These are phyloP conservation scores for Ptychobarbus kaznakovi DNA, from an alignment of 2,797 vertebrate genomes.

Conservation along the genomic window DNA sequence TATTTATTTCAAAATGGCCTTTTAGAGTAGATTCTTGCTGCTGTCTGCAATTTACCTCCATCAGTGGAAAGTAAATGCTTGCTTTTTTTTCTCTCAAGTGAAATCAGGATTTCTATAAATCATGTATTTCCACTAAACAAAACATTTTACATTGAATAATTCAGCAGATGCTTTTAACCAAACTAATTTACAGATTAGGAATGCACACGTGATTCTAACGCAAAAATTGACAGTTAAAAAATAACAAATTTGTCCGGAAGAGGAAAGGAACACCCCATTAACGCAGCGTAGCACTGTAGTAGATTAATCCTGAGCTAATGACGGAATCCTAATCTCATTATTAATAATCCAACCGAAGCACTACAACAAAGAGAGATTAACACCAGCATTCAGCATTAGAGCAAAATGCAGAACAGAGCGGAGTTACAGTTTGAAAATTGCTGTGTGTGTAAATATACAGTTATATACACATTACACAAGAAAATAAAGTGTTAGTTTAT, in stretches of 20 bases:
- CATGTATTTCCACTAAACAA: conserved; percentile 4
- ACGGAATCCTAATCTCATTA: conserved; percentile 47
- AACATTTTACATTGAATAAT: neutral
- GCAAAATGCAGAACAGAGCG: neutral
- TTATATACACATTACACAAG: neutral
- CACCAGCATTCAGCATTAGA: conserved; percentile 21
- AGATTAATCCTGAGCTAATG: conserved; percentile 34
- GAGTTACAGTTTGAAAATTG: neutral
- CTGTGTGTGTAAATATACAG: neutral
- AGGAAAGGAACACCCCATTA: neutral
- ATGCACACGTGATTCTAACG: neutral
- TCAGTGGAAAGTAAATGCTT: conserved; percentile 15
- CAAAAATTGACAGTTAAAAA: neutral
- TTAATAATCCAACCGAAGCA: conserved; percentile 36
- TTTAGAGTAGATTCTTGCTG: neutral
- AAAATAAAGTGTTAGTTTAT: neutral
- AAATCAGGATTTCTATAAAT: neutral
- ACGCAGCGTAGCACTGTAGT: neutral
- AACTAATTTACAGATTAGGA: neutral
- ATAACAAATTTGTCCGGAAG: neutral
- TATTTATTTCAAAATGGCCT: conserved; percentile 20
- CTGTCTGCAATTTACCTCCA: conserved; percentile 7
- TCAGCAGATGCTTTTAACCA: neutral
- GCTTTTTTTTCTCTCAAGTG: neutral
- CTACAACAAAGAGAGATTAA: conserved; percentile 40